phyloP scores from a whole-genome alignment of 2,888 invertebrate species.

The Andrena minutula region DNA sequence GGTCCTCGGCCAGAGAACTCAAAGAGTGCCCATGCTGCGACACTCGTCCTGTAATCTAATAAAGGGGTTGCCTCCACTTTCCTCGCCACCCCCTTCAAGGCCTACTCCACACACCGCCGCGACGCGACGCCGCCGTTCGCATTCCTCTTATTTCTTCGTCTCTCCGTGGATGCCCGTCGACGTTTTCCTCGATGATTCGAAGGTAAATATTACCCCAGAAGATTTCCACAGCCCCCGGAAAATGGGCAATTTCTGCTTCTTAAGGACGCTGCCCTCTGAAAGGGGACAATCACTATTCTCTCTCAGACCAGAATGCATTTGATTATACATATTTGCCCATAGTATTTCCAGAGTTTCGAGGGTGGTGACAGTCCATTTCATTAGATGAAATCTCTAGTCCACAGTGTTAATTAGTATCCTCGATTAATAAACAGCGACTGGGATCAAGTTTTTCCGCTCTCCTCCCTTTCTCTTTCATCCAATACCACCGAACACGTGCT shows the following conservation, averaged over 20 bases:
- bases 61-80: conserved; percentile 81
- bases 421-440: background rate
- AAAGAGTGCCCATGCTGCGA: conserved; percentile 77
- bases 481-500: conserved; percentile 17
- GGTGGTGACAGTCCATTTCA: background rate
- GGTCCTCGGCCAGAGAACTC: conserved; percentile 75
- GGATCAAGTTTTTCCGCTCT: background rate
- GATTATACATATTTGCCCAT: no score
- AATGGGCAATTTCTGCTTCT: conserved; percentile 63
- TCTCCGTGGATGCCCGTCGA: conserved; percentile 24
- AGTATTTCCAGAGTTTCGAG: no score
- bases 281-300: background rate
- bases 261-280: background rate
- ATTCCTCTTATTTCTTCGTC: conserved; percentile 57
- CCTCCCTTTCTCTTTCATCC: background rate
- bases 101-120: conserved; percentile 32
- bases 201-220: conserved; percentile 80
- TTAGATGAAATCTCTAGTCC: background rate
- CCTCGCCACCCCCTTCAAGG: conserved; percentile 53
- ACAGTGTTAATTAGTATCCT: background rate
- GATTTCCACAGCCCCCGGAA: conserved; percentile 68
- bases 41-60: conserved; percentile 83
- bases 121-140: conserved; percentile 29
- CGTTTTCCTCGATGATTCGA: conserved; percentile 69
- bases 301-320: no score